Evolutionary conservation across 2,888 invertebrate genomes (phyloP).

Genomic region (Hirudinaria manillensis): DNA sequence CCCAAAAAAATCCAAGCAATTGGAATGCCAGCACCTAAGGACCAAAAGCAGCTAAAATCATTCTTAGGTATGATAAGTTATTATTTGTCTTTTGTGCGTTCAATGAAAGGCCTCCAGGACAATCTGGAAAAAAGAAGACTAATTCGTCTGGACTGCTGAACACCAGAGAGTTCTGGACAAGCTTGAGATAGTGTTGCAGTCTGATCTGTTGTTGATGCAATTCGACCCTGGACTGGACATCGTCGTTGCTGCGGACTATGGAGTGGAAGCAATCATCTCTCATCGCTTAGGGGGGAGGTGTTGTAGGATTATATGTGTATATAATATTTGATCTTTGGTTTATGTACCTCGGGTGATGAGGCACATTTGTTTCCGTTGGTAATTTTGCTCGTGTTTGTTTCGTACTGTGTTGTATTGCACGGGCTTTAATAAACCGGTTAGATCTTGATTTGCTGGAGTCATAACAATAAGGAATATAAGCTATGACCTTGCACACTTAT

Average conservation of each 20-base stretch:
- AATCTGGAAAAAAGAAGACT: background rate
- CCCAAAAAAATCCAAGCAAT: slow-evolving; percentile 21
- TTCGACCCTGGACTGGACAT: background rate
- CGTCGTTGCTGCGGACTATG: background rate
- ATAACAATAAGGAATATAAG: no score
- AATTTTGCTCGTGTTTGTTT: no score
- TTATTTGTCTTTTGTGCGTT: background rate
- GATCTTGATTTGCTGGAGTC: no score
- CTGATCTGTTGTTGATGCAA: background rate
- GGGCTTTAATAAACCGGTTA: no score
- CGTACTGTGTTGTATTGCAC: no score
- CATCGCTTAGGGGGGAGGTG: no score
- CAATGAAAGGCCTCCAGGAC: background rate
- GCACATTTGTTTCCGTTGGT: no score
- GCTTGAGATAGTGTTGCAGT: background rate
- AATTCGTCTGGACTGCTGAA: slow-evolving; percentile 3
- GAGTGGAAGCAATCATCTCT: background rate
- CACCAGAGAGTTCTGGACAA: background rate
- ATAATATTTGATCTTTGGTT: no score
- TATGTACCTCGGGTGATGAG: no score
- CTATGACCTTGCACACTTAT: no score
- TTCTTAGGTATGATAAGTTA: slow-evolving; percentile 9
- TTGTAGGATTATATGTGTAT: no score
- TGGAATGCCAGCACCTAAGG: slow-evolving; percentile 14
- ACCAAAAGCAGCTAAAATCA: background rate